Base-by-base conservation (phyloP, 2,797 vertebrate species). In the Psittacula derbiana region DNA sequence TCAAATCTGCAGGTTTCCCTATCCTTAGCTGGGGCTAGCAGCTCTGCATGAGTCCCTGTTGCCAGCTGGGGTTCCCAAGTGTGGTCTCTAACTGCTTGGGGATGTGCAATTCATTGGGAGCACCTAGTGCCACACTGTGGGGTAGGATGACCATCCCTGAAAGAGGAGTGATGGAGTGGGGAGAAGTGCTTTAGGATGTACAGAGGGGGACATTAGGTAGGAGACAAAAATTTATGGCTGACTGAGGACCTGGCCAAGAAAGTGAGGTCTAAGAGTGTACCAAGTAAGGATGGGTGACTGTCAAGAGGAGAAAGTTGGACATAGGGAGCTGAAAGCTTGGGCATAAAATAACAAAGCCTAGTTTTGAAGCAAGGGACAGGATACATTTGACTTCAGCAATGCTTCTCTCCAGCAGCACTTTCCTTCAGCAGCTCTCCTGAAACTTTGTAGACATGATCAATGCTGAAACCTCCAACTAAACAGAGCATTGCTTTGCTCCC, bases 21-120 rank as follows among this genome's bases (percentile, higher is more conserved):
- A 38, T 38, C 38, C 21, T 8, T 60, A 61, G 10, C 0, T 1
- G 62, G 36, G 28, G 13, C 30, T 94, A 1, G 0, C 21, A 76
- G 46, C 11, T 87, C 60, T 76, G 21, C 16, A 1, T 8, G 47
- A 10, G 28, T 60, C 20, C 30, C 66, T 55, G 52, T 28, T 52
- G 52, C 55, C 16, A 4, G 28, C 49, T 47, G 44, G 65, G 30
- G 11, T 4, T 30, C 5, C 28, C 0, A 0, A 74, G 18, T 2
- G 1, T 46, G 43, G 23, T 70, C 38, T 52, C 43, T 58, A 85
- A 9, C 38, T 36, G 49, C 46, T 14, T n/a, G 9, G 49, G 38
- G 44, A 33, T 11, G 5, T 27, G 66, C 3, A n/a, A 9, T 24
- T 86, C 61, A 24, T 12, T 21, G 16, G 57, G 46, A 69, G 4